Evolutionary conservation across 2,797 vertebrate genomes (phyloP).

Genomic region (Periophthalmus magnuspinnatus): DNA sequence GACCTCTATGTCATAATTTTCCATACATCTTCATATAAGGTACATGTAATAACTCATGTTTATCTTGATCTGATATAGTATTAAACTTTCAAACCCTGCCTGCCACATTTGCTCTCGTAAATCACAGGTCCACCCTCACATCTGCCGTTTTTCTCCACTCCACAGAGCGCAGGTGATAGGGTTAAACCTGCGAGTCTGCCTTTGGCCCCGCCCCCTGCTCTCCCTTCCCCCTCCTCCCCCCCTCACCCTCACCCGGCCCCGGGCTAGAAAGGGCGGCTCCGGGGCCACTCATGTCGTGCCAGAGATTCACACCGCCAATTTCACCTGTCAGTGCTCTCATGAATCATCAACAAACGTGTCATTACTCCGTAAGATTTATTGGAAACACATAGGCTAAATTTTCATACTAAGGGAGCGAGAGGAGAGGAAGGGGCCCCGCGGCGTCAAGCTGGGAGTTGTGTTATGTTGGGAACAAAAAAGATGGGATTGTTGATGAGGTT

Average conservation of each 20-base stretch:
- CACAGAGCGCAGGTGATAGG: conserved; percentile 4
- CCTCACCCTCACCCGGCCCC: conserved; percentile 45
- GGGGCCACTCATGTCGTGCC: conserved; percentile 75
- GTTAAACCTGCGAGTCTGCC: conserved; percentile 36
- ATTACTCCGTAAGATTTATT: conserved; percentile 82
- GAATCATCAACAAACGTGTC: conserved; percentile 80
- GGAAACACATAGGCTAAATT: conserved; percentile 72
- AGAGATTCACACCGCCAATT: conserved; percentile 82
- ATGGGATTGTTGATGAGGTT: conserved; percentile 26
- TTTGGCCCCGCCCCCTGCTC: conserved; percentile 34
- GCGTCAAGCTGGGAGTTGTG: conserved; percentile 35
- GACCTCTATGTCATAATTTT: not conserved
- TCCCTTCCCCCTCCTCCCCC: conserved; percentile 35
- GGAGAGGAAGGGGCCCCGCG: conserved; percentile 60
- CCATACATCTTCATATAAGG: not conserved
- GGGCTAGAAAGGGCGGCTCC: conserved; percentile 59
- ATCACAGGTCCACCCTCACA: not conserved
- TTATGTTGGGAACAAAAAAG: conserved; percentile 41
- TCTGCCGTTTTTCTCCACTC: not conserved
- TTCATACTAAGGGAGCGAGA: conserved; percentile 69
- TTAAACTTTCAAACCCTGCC: conserved; percentile 2
- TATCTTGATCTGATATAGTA: not conserved
- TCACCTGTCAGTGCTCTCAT: conserved; percentile 79
- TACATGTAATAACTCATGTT: not conserved
- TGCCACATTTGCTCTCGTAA: not conserved